phyloP scores from a whole-genome alignment of 2,797 vertebrate species.

The Glyptemys insculpta region DNA sequence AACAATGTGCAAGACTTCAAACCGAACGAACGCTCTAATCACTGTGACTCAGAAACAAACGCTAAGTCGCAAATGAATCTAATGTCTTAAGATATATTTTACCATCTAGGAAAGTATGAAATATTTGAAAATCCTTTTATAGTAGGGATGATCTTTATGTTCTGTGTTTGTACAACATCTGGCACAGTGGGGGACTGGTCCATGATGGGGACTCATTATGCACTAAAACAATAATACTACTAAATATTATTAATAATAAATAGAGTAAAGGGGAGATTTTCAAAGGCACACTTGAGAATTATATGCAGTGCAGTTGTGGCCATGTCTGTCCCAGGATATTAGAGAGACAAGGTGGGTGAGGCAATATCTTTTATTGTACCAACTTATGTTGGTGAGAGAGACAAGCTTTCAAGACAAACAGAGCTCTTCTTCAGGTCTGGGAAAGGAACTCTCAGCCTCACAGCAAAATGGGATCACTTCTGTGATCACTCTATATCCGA shows the following conservation, averaged over 20 bases:
- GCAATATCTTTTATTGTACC: not conserved
- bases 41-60: not conserved
- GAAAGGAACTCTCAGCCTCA: not conserved
- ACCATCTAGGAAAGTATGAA: not conserved
- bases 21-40: not conserved
- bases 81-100: not conserved
- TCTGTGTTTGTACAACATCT: not conserved
- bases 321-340: not conserved
- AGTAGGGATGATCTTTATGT: not conserved
- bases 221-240: not conserved
- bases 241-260: not conserved
- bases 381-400: not conserved
- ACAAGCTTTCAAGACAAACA: not conserved
- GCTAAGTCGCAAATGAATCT: not conserved
- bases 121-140: not conserved
- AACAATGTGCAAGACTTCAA: not conserved
- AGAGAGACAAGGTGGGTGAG: not conserved
- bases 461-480: not conserved
- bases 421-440: not conserved
- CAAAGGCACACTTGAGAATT: not conserved
- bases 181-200: not conserved
- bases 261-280: not conserved
- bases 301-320: not conserved
- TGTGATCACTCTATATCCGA: not conserved
- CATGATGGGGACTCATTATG: not conserved